Percentiles rank a stretch among this genome's conserved stretches.
Conservation (phyloP, 2,888 invertebrate genomes). For the Galeruca laticollis region DNA sequence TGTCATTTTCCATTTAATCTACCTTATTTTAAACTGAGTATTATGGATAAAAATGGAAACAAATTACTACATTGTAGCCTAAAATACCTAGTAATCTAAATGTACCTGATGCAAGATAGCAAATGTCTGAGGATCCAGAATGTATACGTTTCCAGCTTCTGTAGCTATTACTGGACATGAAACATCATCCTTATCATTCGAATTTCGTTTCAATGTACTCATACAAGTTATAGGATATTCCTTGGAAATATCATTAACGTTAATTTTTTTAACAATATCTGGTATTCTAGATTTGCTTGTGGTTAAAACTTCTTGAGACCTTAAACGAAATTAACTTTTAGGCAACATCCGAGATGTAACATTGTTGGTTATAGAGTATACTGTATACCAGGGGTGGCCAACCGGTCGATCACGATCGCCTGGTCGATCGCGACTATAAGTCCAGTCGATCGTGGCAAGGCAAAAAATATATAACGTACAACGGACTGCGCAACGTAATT, state of each 20-base stretch:
- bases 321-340: conserved; percentile 40
- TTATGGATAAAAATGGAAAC: too few species aligned
- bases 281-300: conserved; percentile 64
- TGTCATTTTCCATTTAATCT: too few species aligned
- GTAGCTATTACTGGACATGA: conserved; percentile 90
- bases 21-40: too few species aligned
- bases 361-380: too few species aligned
- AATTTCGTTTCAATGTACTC: conserved; percentile 79
- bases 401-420: too few species aligned
- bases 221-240: conserved; percentile 81
- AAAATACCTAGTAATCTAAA: not conserved
- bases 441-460: too few species aligned
- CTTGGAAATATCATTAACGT: conserved; percentile 67
- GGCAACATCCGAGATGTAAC: too few species aligned
- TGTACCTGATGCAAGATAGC: conserved; percentile 78
- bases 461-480: too few species aligned
- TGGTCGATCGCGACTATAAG: too few species aligned
- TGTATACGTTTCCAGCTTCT: conserved; percentile 85
- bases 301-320: conserved; percentile 73
- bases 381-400: too few species aligned
- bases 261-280: conserved; percentile 66
- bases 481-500: too few species aligned
- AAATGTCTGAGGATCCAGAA: conserved; percentile 93
- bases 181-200: conserved; percentile 79
- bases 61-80: too few species aligned